These are phyloP conservation scores for Cantharis nigra DNA, from an alignment of 2,888 invertebrate genomes.

Conservation along the genomic window DNA sequence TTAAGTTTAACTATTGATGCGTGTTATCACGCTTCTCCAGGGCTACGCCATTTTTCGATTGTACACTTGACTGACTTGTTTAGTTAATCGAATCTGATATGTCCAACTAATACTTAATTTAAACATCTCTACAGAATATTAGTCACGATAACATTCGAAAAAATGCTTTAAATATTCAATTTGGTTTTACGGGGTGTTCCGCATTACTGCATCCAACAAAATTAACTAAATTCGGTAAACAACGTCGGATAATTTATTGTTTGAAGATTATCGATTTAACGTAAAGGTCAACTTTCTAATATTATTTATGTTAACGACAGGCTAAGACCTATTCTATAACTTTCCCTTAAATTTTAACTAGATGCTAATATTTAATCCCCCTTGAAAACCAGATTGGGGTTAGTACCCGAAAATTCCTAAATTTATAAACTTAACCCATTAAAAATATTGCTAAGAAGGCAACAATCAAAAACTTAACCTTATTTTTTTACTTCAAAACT, in stretches of 20 bases:
- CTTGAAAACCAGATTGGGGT: background rate
- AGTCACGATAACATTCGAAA: background rate
- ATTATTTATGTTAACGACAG: background rate
- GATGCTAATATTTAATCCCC: background rate
- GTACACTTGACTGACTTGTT: constrained; percentile 16
- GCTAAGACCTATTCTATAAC: background rate
- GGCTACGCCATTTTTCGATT: constrained; percentile 34
- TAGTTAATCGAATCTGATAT: constrained; percentile 18
- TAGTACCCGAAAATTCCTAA: background rate
- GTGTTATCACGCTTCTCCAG: constrained; percentile 55
- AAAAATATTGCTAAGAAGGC: background rate
- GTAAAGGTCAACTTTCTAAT: background rate
- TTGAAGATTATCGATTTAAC: background rate
- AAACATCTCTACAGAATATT: background rate
- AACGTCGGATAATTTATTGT: background rate
- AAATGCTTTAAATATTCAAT: background rate
- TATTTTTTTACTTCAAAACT: background rate
- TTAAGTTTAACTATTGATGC: constrained; percentile 55
- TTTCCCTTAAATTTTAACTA: background rate
- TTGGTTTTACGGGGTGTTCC: background rate
- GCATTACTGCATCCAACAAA: background rate
- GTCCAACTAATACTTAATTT: background rate
- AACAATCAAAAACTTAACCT: background rate
- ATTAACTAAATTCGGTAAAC: background rate
- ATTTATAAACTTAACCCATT: background rate